These are phyloP conservation scores for Melanotaenia trifasciata DNA, from an alignment of 2,797 vertebrate genomes.

Conservation along the genomic window DNA sequence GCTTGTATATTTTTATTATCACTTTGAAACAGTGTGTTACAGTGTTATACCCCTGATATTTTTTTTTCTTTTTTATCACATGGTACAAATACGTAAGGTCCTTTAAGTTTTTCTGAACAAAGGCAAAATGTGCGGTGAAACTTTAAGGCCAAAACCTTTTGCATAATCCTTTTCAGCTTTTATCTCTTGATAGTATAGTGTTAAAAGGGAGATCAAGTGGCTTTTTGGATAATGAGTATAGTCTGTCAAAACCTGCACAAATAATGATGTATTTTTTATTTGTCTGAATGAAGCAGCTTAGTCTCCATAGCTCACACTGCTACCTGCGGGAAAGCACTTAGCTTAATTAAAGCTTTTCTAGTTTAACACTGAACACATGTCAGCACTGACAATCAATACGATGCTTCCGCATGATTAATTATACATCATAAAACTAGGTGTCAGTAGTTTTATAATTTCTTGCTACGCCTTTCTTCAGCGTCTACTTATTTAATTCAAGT, in stretches of 20 bases:
- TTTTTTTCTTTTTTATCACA: background rate
- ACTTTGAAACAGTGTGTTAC: slow-evolving; percentile 4
- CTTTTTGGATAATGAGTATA: slow-evolving; percentile 18
- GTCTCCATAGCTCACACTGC: slow-evolving; percentile 14
- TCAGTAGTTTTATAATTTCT: slow-evolving; percentile 32
- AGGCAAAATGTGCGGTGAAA: slow-evolving; percentile 2
- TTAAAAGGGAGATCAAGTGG: slow-evolving; percentile 3
- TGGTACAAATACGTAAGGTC: background rate
- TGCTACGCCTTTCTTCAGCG: slow-evolving; percentile 9
- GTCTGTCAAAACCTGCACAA: slow-evolving; percentile 16
- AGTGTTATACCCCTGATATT: background rate
- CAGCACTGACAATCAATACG: slow-evolving; percentile 29
- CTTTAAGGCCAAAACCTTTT: background rate
- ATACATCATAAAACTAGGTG: slow-evolving; percentile 23
- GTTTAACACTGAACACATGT: slow-evolving; percentile 16
- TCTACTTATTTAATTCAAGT: slow-evolving; percentile 40
- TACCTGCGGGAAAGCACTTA: slow-evolving; percentile 46
- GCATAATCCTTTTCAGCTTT: slow-evolving; percentile 11
- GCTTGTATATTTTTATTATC: slow-evolving; percentile 3
- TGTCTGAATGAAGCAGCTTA: slow-evolving; percentile 21
- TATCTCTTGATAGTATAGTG: slow-evolving; percentile 4
- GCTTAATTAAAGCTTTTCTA: slow-evolving; percentile 40
- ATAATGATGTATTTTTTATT: slow-evolving; percentile 6
- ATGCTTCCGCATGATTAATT: slow-evolving; percentile 19
- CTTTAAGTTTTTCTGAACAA: slow-evolving; percentile 4